Evolutionary conservation across 2,113 vertebrate genomes (phyloP).

Genomic region (Ceyx margarethae): DNA sequence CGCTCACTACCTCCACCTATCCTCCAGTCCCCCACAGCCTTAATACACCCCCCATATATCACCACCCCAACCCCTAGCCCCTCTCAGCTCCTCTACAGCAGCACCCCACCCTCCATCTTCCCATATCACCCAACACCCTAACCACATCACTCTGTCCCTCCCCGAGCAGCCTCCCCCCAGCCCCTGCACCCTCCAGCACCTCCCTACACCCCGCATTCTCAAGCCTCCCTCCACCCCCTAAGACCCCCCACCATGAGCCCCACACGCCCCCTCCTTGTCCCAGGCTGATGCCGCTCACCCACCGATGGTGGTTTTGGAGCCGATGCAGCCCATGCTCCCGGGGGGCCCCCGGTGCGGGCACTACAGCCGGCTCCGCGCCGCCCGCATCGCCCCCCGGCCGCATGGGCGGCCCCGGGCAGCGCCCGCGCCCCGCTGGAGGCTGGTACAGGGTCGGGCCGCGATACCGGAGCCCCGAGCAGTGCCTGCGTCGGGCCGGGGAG

Average conservation of each 20-base stretch:
- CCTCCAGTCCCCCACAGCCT: neutral
- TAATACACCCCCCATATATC: neutral
- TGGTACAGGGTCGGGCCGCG: neutral
- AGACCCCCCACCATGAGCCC: neutral
- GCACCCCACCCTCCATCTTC: too few relatives aligned
- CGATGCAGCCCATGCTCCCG: constrained; percentile 86
- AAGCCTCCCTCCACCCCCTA: too few relatives aligned
- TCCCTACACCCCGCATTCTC: too few relatives aligned
- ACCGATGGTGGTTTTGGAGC: constrained; percentile 87
- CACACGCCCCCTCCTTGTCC: neutral
- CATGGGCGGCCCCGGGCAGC: constrained; percentile 55
- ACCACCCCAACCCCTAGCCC: too few relatives aligned
- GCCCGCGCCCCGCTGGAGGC: neutral
- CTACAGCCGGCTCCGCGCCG: constrained; percentile 50
- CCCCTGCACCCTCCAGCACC: too few relatives aligned
- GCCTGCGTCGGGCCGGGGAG: neutral
- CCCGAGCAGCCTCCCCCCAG: neutral
- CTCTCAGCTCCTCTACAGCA: neutral
- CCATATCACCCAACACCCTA: too few relatives aligned
- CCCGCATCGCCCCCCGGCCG: constrained; percentile 73
- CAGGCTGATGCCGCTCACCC: constrained; percentile 69
- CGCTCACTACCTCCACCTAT: too few relatives aligned
- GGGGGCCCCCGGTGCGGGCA: constrained; percentile 42
- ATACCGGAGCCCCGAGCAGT: neutral
- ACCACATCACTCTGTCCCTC: neutral